Base-by-base conservation (phyloP, 2,113 vertebrate species). In the Amphilophus citrinellus region DNA sequence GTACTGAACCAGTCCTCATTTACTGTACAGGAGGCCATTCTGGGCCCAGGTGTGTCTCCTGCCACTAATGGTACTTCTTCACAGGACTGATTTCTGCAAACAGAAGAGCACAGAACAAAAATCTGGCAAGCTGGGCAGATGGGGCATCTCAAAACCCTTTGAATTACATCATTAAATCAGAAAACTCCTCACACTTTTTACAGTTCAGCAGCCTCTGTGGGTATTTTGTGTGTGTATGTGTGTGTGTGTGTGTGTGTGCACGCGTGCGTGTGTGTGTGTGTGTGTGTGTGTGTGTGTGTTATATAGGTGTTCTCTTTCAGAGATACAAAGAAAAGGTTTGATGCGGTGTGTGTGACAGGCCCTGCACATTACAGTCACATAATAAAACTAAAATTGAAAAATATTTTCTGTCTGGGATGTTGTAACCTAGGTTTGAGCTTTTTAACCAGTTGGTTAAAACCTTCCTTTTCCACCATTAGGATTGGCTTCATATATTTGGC, bases 41-140 rank as follows among this genome's bases (percentile, higher is more conserved):
- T 58, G 89, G 84, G 60, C 65, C 78, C 87, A 91, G 87, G 79
- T 88, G 87, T 89, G 79, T 83, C 50, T 81, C 50, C 35, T 88
- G 71, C 18, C 35, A 68, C 42, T 91, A 81, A 84, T 81, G 61
- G 73, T 61, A 50, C 37, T n/a, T 73, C 71, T 76, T 84, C 84
- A 91, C 59, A 84, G 24, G 71, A 83, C 37, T 22, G 27, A 11
- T 44, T 2, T 62, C 63, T n/a, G 18, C 66, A 71, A 42, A 77
- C 65, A 90, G 80, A 76, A 68, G 77, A 86, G 84, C 84, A 77
- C 63, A 66, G 76, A 59, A 62, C 30, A 60, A 62, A 42, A 62
- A 58, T 27, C 32, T 9, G 57, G 13, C 3, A 24, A 56, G 11
- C 53, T 47, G 79, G 68, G 60, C 32, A 85, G 10, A 79, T 18